phyloP scores from a whole-genome alignment of 2,888 invertebrate species.

The Ceramica pisi region DNA sequence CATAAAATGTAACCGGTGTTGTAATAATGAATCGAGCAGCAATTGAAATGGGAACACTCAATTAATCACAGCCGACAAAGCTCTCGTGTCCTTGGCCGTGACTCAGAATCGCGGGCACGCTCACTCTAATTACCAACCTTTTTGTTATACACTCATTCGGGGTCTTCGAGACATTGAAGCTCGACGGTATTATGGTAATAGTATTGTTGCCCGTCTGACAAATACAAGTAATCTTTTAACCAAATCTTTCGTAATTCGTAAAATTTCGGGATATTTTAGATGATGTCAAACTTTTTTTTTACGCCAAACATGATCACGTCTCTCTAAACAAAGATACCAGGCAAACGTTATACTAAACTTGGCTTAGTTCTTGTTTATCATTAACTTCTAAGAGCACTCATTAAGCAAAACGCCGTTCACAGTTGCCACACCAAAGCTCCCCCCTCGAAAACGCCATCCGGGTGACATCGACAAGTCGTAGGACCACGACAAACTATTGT shows the following conservation, averaged over 20 bases:
- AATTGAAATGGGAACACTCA: conserved; percentile 70
- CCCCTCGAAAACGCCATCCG: conserved; percentile 14
- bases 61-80: conserved; percentile 72
- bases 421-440: conserved; percentile 18
- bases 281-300: not conserved
- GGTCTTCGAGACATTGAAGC: conserved; percentile 52
- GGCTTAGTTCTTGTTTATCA: not conserved
- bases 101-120: conserved; percentile 70
- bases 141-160: conserved; percentile 67
- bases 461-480: conserved; percentile 17
- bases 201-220: conserved; percentile 51
- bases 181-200: conserved; percentile 55
- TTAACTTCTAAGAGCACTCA: not conserved
- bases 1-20: conserved; percentile 59
- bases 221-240: conserved; percentile 46
- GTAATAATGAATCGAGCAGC: conserved; percentile 67
- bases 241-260: conserved; percentile 23
- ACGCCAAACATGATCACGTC: not conserved
- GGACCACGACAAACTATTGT: conserved; percentile 34
- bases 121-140: conserved; percentile 70
- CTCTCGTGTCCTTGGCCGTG: conserved; percentile 78
- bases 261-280: conserved; percentile 9
- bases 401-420: not conserved
- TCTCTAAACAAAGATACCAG: not conserved
- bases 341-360: conserved; percentile 4